These are phyloP conservation scores for Eupithecia subumbrata DNA, from an alignment of 2,888 invertebrate species.

Conservation along the genomic window DNA sequence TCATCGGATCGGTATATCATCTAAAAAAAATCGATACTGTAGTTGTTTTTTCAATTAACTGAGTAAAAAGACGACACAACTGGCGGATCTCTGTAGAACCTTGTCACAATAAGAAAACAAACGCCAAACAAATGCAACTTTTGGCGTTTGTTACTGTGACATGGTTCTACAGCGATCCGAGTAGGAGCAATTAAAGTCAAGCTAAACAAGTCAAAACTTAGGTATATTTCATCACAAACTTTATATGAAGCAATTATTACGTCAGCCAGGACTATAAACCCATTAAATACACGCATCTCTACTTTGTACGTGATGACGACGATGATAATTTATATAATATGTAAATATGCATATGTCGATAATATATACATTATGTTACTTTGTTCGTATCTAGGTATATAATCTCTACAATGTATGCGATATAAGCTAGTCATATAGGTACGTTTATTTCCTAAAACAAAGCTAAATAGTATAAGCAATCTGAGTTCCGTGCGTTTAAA, in stretches of 20 bases:
- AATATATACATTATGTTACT: too few relatives aligned
- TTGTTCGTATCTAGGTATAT: not conserved
- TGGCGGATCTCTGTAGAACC: too few relatives aligned
- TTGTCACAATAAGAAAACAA: too few relatives aligned
- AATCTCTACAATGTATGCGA: not conserved
- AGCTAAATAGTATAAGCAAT: slow-evolving; percentile 2
- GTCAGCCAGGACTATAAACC: not conserved
- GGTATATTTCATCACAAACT: not conserved
- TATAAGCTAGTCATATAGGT: not conserved
- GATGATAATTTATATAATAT: not conserved
- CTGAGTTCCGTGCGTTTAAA: slow-evolving; percentile 39
- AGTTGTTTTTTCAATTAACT: too few relatives aligned
- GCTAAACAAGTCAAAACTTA: not conserved
- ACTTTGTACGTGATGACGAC: not conserved
- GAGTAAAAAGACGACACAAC: too few relatives aligned
- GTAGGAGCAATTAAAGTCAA: not conserved
- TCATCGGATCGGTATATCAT: not conserved
- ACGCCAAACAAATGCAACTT: too few relatives aligned
- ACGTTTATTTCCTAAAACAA: not conserved
- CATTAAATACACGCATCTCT: not conserved
- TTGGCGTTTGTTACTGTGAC: too few relatives aligned
- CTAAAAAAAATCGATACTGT: too few relatives aligned
- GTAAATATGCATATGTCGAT: too few relatives aligned
- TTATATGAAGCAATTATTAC: not conserved
- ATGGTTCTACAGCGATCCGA: too few relatives aligned